Percentiles rank a stretch among this genome's conserved stretches.
phyloP scores from a whole-genome alignment of 2,113 vertebrate genomes.

The Noturus placidus region DNA sequence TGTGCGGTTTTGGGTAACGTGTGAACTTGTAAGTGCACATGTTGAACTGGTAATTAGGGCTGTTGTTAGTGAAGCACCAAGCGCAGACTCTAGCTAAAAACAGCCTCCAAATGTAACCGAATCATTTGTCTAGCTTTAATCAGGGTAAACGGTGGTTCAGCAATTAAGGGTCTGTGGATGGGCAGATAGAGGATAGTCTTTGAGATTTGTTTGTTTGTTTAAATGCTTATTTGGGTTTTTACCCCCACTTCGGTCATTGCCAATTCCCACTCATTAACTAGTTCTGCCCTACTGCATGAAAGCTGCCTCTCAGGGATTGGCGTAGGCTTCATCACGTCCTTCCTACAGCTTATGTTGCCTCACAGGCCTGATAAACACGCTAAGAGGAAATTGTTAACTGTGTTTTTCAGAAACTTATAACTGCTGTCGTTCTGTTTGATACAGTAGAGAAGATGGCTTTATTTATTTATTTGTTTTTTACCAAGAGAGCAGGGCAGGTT shows the following conservation, averaged over 20 bases:
- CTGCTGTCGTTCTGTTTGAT: background rate
- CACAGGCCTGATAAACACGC: background rate
- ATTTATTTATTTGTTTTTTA: background rate
- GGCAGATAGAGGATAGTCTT: background rate
- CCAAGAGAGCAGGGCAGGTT: background rate
- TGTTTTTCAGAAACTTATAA: background rate
- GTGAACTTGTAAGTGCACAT: background rate
- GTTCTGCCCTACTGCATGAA: background rate
- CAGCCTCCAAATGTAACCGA: background rate
- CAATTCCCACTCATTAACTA: background rate
- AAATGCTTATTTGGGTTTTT: background rate
- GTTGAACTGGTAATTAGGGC: background rate
- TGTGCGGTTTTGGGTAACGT: background rate
- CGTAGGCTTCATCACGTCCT: background rate
- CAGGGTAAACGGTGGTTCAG: constrained; percentile 7
- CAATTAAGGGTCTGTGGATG: background rate
- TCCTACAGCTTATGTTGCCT: background rate
- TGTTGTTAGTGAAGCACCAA: background rate
- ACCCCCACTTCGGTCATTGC: background rate
- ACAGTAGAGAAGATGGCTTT: background rate
- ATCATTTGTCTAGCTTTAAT: constrained; percentile 2
- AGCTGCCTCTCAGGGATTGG: background rate
- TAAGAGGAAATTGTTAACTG: background rate
- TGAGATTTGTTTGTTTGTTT: background rate
- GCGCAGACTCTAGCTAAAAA: background rate